phyloP scores from a whole-genome alignment of 2,888 invertebrate species.

The Cartodere bifasciata region DNA sequence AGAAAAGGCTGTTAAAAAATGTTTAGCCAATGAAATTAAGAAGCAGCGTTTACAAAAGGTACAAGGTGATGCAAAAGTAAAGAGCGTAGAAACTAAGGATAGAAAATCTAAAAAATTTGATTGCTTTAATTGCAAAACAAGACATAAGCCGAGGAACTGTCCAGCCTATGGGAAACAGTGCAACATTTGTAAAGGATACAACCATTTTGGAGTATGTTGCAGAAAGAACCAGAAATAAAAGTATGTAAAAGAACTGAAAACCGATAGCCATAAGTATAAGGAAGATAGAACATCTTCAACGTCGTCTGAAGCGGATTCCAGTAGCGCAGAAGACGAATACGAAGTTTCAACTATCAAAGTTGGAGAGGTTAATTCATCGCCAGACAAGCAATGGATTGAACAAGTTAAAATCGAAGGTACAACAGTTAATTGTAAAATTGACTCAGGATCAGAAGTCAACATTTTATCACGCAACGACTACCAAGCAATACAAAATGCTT shows the following conservation, averaged over 20 bases:
- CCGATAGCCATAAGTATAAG: no score
- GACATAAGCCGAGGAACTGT: neutral
- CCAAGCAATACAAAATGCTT: neutral
- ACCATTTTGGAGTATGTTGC: slow-evolving; percentile 3
- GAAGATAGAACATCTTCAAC: no score
- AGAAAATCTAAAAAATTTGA: slow-evolving; percentile 3
- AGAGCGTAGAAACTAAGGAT: neutral
- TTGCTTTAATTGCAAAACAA: neutral
- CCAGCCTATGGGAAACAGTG: slow-evolving; percentile 5
- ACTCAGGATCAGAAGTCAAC: slow-evolving; percentile 14
- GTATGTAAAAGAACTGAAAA: no score
- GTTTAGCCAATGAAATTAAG: slow-evolving; percentile 5
- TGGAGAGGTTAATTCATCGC: no score
- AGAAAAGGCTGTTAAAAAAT: slow-evolving; percentile 4
- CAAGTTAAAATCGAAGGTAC: slow-evolving; percentile 9
- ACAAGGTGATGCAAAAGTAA: neutral
- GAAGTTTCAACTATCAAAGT: no score
- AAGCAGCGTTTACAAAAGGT: slow-evolving; percentile 6
- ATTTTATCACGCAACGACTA: slow-evolving; percentile 8
- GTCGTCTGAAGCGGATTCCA: no score
- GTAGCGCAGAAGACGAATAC: no score
- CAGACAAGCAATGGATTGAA: slow-evolving; percentile 10
- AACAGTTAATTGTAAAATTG: slow-evolving; percentile 12
- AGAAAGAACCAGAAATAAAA: no score
- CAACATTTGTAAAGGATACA: neutral